Conservation (phyloP, 2,888 invertebrate genomes). For the Drosophila anceps region DNA sequence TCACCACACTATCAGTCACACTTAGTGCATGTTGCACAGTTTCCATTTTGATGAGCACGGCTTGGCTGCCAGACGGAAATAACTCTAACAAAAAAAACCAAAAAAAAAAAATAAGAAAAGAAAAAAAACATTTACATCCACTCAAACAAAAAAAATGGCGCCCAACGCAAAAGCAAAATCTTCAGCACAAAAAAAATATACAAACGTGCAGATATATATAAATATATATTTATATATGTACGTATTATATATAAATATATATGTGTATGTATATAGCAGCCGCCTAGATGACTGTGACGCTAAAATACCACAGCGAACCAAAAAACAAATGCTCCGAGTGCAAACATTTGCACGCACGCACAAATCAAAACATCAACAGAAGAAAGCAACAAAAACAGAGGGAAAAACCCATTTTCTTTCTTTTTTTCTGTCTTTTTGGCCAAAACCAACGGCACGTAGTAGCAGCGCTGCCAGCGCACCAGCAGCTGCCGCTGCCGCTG, state of each 20-base stretch:
- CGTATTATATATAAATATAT: constrained; percentile 16
- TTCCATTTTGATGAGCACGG: constrained; percentile 77
- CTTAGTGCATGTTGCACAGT: constrained; percentile 78
- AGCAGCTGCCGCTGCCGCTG: constrained; percentile 13
- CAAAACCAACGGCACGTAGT: constrained; percentile 63
- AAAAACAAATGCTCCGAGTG: constrained; percentile 69
- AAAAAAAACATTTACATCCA: neutral
- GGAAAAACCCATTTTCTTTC: constrained; percentile 20
- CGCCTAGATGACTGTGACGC: constrained; percentile 5
- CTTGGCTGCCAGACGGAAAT: constrained; percentile 59
- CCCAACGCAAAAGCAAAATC: constrained; percentile 43
- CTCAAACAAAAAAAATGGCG: neutral
- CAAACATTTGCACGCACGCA: constrained; percentile 79
- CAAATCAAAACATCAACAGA: constrained; percentile 79
- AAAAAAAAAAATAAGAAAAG: constrained; percentile 13
- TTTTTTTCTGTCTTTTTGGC: constrained; percentile 31
- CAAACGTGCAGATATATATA: constrained; percentile 26
- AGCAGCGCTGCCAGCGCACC: constrained; percentile 7
- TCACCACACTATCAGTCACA: constrained; percentile 79
- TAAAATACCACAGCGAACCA: constrained; percentile 39
- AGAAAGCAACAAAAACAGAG: constrained; percentile 43
- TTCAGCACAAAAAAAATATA: constrained; percentile 32
- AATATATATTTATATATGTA: constrained; percentile 21
- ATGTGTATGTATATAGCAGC: constrained; percentile 6
- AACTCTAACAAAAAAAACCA: constrained; percentile 34